Conservation (phyloP, 2,113 vertebrate species). For the Puffinus mauretanicus region DNA sequence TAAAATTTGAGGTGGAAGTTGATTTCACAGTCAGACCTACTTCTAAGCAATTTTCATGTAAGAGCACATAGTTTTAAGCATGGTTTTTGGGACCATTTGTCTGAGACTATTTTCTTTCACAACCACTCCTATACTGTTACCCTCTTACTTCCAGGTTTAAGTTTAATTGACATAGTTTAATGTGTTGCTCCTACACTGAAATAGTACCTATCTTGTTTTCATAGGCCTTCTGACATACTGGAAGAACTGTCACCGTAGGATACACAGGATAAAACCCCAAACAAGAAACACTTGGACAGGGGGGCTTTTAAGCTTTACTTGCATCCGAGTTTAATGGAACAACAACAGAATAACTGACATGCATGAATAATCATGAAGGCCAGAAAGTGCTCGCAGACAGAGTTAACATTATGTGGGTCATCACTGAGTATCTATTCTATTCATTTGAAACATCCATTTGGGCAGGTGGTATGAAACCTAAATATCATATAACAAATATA, state of each 20-base stretch:
- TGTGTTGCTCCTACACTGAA: not conserved
- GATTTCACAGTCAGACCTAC: not conserved
- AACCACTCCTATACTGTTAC: not conserved
- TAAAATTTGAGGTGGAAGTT: not conserved
- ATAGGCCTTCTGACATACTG: not conserved
- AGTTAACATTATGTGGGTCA: not conserved
- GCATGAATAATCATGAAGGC: not conserved
- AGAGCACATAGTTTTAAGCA: not conserved
- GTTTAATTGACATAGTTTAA: not conserved
- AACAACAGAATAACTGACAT: not conserved
- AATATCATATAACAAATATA: not conserved
- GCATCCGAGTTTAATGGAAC: not conserved
- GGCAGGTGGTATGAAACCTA: not conserved
- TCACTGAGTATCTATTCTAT: not conserved
- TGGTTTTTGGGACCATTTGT: fast-evolving
- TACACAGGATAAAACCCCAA: not conserved
- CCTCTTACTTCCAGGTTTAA: not conserved
- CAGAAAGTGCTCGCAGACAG: not conserved
- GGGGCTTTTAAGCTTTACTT: not conserved
- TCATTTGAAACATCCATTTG: not conserved
- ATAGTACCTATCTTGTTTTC: not conserved
- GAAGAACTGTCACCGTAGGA: not conserved
- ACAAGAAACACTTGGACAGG: not conserved
- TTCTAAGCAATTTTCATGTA: not conserved
- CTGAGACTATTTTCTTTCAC: not conserved